These are phyloP conservation scores for Poecilia gillii DNA, from an alignment of 2,797 vertebrate species.

Conservation along the genomic window DNA sequence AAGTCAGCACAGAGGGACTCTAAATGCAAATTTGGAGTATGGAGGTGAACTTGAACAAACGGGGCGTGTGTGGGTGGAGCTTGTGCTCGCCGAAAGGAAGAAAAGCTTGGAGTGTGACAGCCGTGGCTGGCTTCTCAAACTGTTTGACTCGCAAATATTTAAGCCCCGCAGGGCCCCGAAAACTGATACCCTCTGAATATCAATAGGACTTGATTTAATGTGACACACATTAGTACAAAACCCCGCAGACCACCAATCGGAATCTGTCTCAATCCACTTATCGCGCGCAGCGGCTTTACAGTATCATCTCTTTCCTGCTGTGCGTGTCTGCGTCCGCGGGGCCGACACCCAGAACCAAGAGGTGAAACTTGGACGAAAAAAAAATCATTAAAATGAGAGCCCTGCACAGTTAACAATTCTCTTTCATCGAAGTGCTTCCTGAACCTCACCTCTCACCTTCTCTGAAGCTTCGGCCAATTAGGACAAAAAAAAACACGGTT, in stretches of 20 bases:
- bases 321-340: not conserved
- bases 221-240: slow-evolving; percentile 2
- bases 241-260: slow-evolving; percentile 3
- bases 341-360: not conserved
- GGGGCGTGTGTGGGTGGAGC: slow-evolving; percentile 11
- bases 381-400: slow-evolving; percentile 31
- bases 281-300: not conserved
- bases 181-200: slow-evolving; percentile 26
- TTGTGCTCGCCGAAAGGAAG: slow-evolving; percentile 21
- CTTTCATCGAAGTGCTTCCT: slow-evolving; percentile 63
- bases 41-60: slow-evolving; percentile 29
- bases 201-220: slow-evolving; percentile 16
- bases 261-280: slow-evolving; percentile 10
- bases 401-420: slow-evolving; percentile 36
- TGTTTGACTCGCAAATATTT: slow-evolving; percentile 40
- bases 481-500: slow-evolving; percentile 69
- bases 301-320: not conserved
- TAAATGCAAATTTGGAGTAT: slow-evolving; percentile 10
- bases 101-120: slow-evolving; percentile 29
- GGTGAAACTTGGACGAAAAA: slow-evolving; percentile 10
- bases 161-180: slow-evolving; percentile 16
- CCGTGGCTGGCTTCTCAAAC: slow-evolving; percentile 7
- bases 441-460: slow-evolving; percentile 66
- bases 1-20: slow-evolving; percentile 17
- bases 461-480: slow-evolving; percentile 70